A percentile compares a stretch with the other conserved stretches of the same genome.
phyloP scores from a whole-genome alignment of 2,113 vertebrate genomes.

The Callopanchax toddi region DNA sequence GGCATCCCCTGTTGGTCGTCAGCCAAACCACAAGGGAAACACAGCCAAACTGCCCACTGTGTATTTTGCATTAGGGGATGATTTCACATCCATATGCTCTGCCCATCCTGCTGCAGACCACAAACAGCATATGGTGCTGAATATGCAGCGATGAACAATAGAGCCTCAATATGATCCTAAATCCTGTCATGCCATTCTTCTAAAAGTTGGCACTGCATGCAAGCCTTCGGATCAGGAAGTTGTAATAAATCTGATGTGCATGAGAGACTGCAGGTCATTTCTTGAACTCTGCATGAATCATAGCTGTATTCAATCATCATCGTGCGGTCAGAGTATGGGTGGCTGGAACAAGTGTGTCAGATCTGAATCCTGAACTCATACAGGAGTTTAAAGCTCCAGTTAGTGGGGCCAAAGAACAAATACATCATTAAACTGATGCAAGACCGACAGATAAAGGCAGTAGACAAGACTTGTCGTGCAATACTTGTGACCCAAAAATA shows the following conservation, averaged over 20 bases:
- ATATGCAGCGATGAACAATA: slow-evolving; percentile 38
- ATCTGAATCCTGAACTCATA: slow-evolving; percentile 18
- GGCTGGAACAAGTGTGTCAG: slow-evolving; percentile 6
- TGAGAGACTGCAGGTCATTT: slow-evolving; percentile 1
- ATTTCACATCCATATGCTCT: slow-evolving; percentile 38
- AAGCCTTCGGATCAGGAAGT: neutral
- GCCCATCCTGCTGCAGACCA: slow-evolving; percentile 37
- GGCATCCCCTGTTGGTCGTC: slow-evolving; percentile 15
- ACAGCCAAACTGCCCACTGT: slow-evolving; percentile 21
- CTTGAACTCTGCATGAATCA: neutral
- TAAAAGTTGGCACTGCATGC: slow-evolving; percentile 1
- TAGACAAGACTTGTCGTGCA: slow-evolving; percentile 28
- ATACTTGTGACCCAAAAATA: slow-evolving; percentile 19
- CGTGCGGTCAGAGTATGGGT: neutral
- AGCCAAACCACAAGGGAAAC: slow-evolving; percentile 34
- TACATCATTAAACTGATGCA: slow-evolving; percentile 36
- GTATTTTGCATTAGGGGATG: slow-evolving; percentile 27
- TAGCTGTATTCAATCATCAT: slow-evolving; percentile 5
- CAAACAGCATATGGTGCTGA: slow-evolving; percentile 46
- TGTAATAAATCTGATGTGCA: neutral
- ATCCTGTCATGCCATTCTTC: slow-evolving; percentile 6
- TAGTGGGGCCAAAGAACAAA: slow-evolving; percentile 1
- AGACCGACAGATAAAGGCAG: slow-evolving; percentile 8
- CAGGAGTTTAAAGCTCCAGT: slow-evolving; percentile 1
- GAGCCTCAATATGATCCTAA: slow-evolving; percentile 5